Evolutionary conservation across 2,888 invertebrate species (phyloP), one percentile per base, ranked within the genome.

Genomic region (Heliconius sara): DNA sequence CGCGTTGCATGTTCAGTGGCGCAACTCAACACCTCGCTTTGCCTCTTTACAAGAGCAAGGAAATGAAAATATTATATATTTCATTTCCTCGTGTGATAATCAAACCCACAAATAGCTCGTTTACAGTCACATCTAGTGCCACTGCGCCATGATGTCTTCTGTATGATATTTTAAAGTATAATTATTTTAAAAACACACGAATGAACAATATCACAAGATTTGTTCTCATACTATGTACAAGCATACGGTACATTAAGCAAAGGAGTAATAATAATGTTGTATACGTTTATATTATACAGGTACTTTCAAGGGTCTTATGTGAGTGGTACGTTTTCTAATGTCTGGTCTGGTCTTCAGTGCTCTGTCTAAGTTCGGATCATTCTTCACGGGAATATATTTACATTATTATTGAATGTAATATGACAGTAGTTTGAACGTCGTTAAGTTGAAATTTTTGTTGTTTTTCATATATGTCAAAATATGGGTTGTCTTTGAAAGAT

Each of bases 281-380:
- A n/a, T n/a, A 60, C n/a, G 10, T 60, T 60, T 60, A 60, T 60
- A 60, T n/a, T 60, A 60, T 60, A 60, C 60, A 60, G n/a, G 60
- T n/a, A 60, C 60, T 22, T 60, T 60, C 60, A n/a, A 60, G 60
- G n/a, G 60, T 60, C n/a, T 60, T n/a, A 3, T 60, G n/a, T n/a
- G 60, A 60, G 12, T 10, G 12, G 10, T n/a, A 60, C n/a, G 4
- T 4, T 60, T n/a, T n/a, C 60, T 60, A 60, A 60, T 60, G 60
- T n/a, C 47, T 16, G 16, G 10, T n/a, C 60, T 10, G 60, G 60
- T 12, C 60, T n/a, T 60, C 60, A n/a, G 60, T n/a, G 60, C n/a
- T 13, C 47, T 60, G 4, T 60, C n/a, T 60, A 4, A n/a, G 60
- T 9, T 60, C n/a, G n/a, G 12, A n/a, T 60, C n/a, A 60, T n/a